Conservation (phyloP, 2,113 vertebrate genomes). For the Zeus faber region DNA sequence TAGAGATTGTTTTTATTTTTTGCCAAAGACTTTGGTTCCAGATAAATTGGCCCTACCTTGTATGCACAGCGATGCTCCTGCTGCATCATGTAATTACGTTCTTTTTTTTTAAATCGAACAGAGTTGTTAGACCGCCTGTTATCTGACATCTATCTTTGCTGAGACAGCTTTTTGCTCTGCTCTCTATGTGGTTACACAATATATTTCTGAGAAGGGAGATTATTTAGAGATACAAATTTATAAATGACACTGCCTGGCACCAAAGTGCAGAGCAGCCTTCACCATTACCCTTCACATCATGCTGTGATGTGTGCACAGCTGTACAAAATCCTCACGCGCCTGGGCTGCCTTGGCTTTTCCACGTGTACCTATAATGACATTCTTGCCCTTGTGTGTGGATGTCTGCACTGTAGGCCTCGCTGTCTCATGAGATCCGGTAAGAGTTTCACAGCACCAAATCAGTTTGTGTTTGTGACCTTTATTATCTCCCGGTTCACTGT, state of each 20-base stretch:
- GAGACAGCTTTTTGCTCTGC: neutral
- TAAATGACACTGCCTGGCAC: neutral
- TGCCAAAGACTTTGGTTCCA: too few relatives aligned
- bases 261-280: too few relatives aligned
- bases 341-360: conserved; percentile 1
- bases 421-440: conserved; percentile 23
- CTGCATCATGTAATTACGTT: too few relatives aligned
- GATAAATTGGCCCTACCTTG: too few relatives aligned
- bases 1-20: too few relatives aligned
- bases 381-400: neutral
- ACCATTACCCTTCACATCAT: too few relatives aligned
- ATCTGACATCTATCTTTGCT: too few relatives aligned
- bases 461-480: conserved; percentile 37
- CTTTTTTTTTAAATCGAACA: too few relatives aligned
- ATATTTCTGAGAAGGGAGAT: too few relatives aligned
- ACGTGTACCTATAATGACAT: neutral
- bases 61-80: too few relatives aligned
- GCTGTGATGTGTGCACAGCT: conserved; percentile 3
- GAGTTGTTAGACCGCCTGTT: too few relatives aligned
- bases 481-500: conserved; percentile 38
- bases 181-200: neutral
- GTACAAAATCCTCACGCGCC: too few relatives aligned
- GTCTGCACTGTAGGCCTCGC: conserved; percentile 4
- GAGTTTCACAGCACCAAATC: conserved; percentile 21
- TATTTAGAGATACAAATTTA: conserved; percentile 15